Evolutionary conservation across 2,113 vertebrate genomes (phyloP), one percentile per base, ranked within the genome.

Genomic region (Centropus bengalensis): DNA sequence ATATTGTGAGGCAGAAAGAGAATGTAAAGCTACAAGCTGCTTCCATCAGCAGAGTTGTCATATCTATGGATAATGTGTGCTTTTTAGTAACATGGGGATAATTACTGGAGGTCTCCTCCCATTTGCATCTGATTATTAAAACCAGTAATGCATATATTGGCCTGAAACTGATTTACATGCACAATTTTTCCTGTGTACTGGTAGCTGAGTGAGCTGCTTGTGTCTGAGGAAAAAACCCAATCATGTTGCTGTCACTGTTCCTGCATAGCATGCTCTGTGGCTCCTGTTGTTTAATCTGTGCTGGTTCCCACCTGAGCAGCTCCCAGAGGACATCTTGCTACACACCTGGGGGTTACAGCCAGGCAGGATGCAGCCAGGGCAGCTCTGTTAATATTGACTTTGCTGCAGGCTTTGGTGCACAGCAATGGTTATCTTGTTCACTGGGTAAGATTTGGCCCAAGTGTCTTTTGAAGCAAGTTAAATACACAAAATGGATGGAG

Each of bases 321-420:
- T 96, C 56, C 73, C 1, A 2, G 47, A 55, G 68, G 85, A 94
- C 80, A 66, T n/a, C 70, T 32, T 9, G 6, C 80, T 66, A 58
- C 38, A 27, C 74, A 38, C 86, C 70, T 30, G 51, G 66, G 68
- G 89, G 73, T 33, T 82, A 69, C 16, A 7, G 93, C 30, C 59
- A 69, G 71, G 79, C 89, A 88, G 84, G 58, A 81, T 79, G 77
- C 83, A 91, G 79, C 59, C 70, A 47, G 36, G 86, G 52, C 88
- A 89, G 82, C 80, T 86, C 20, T 9, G 89, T 96, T 96, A 96
- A 94, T 97, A 94, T 94, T 96, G 96, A 97, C 89, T 87, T 91
- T 82, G 59, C 49, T 36, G 51, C 62, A 75, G 85, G 87, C 88
- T 94, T 76, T 88, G 64, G 81, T 36, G 86, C 58, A 12, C 33